A percentile compares a stretch with the other conserved stretches of the same genome.
These are phyloP conservation scores for Daktulosphaira vitifoliae DNA, from an alignment of 1,140 invertebrate species.

Conservation along the genomic window DNA sequence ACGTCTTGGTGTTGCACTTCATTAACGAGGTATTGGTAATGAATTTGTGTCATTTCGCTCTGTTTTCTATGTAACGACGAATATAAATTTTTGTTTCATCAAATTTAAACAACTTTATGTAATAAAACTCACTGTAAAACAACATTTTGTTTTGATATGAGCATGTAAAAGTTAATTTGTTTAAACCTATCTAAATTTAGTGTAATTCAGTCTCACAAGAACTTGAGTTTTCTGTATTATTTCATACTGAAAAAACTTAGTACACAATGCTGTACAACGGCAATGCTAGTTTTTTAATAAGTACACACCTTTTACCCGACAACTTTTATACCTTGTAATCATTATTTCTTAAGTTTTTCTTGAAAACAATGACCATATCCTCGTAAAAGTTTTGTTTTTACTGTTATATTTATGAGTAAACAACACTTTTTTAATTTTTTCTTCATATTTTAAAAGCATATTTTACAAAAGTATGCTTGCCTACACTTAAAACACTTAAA, in stretches of 20 bases:
- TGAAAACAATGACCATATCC: conserved; percentile 6
- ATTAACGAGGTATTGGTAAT: no score
- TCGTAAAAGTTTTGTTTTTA: conserved; percentile 26
- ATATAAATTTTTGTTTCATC: no score
- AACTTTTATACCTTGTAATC: conserved; percentile 23
- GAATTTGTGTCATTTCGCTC: no score
- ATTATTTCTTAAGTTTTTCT: conserved; percentile 22
- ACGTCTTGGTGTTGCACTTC: no score
- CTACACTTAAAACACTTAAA: no score
- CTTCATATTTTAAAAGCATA: neutral
- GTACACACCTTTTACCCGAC: conserved; percentile 8
- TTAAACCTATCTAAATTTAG: conserved; percentile 30
- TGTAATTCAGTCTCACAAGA: conserved; percentile 9
- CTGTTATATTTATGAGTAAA: conserved; percentile 8
- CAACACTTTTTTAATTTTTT: neutral
- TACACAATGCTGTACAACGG: conserved; percentile 11
- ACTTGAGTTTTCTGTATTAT: conserved; percentile 1
- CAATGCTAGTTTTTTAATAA: conserved; percentile 26
- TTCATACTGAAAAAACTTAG: neutral
- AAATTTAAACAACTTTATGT: conserved; percentile 8
- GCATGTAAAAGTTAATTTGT: conserved; percentile 16
- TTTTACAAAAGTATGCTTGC: no score
- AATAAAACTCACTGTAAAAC: conserved; percentile 4
- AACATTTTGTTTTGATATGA: neutral
- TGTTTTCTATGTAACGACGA: no score